Evolutionary conservation across 2,113 vertebrate species (phyloP), one percentile per base, ranked within the genome.

Genomic region (Potamarius usumacintae): DNA sequence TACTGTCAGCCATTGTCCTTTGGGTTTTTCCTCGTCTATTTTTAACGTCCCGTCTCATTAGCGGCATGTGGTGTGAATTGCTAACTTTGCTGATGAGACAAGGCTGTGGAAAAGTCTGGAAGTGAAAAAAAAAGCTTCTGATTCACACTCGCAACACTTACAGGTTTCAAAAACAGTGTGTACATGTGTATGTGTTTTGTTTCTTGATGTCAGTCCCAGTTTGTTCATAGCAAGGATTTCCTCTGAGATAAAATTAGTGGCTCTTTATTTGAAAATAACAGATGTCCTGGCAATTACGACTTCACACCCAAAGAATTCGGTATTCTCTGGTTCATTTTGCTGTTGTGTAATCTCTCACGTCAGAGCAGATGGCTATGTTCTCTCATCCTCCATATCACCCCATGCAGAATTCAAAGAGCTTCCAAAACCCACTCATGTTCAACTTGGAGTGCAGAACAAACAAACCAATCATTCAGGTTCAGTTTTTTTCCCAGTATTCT

Each of bases 31-130:
- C 57, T 62, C 12, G 57, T 82, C 79, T 60, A 82, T 82, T 82
- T 82, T 62, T 82, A 62, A 22, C 57, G 11, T 82, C 79, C 30
- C 11, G 5, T 22, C 79, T 82, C 57, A 82, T 82, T 82, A 82
- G 18, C 79, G 14, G 79, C 57, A 62, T 82, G 57, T 82, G 79
- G 79, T 82, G 79, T 25, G 79, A 82, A 82, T 25, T 82, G 79
- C 57, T 82, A 82, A 82, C 79, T 62, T 62, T 82, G 79, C 79
- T 82, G 79, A 82, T 82, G 79, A 82, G 79, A 82, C 10, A 20
- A 62, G 58, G 10, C 20, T 82, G 57, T 42, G 79, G 34, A 82
- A 80, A 80, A 62, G 57, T 82, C 57, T 22, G 20, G 57, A 62
- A 48, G 57, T 10, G 17, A n/a, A 18, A 58, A 79, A 15, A 80